Conservation (phyloP, 2,888 invertebrate species). For the Tenthredo livida region DNA sequence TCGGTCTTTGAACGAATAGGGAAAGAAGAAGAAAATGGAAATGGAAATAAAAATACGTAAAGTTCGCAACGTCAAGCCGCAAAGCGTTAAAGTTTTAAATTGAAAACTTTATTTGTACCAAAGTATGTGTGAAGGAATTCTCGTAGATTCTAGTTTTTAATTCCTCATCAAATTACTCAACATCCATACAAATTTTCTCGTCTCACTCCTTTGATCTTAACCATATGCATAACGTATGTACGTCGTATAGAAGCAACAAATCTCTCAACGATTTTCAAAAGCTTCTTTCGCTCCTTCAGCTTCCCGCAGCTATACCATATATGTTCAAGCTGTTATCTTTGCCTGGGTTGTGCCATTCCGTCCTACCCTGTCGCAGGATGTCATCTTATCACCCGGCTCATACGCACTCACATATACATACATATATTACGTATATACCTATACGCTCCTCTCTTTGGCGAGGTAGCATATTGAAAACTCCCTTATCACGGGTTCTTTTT, state of each 20-base stretch:
- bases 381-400: slow-evolving; percentile 44
- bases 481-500: slow-evolving; percentile 43
- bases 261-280: not conserved
- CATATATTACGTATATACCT: not conserved
- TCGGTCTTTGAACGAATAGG: not conserved
- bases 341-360: slow-evolving; percentile 33
- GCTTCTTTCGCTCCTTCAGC: not conserved
- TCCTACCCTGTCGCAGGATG: slow-evolving; percentile 44
- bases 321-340: slow-evolving; percentile 35
- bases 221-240: not conserved
- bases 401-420: slow-evolving; percentile 12
- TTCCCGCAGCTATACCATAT: not conserved
- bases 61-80: not conserved
- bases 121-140: not conserved
- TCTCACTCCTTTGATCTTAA: not conserved
- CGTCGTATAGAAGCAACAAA: slow-evolving; percentile 5
- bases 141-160: slow-evolving; percentile 5
- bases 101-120: slow-evolving; percentile 20
- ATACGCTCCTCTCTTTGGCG: slow-evolving; percentile 22
- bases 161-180: slow-evolving; percentile 5
- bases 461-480: slow-evolving; percentile 49
- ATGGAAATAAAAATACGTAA: not conserved
- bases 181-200: not conserved
- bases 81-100: slow-evolving; percentile 24
- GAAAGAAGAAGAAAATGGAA: not conserved